Evolutionary conservation across 2,888 invertebrate genomes (phyloP), one percentile per base, ranked within the genome.

Genomic region (Podabrus alpinus): DNA sequence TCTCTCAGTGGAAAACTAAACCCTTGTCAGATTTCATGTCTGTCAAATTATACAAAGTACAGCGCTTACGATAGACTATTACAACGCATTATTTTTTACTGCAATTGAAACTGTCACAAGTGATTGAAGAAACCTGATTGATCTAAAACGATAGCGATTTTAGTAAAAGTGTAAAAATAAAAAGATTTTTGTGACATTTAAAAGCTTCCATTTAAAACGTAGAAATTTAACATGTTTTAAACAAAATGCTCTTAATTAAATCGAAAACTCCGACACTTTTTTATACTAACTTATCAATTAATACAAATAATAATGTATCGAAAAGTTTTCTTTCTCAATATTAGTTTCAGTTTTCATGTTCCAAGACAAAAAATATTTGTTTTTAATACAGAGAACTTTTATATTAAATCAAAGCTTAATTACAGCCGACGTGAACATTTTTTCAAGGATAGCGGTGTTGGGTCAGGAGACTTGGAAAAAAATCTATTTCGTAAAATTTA

Each of bases 101-200:
- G 67, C 75, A 75, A 75, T 75, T 72, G 69, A 72, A 75, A 75
- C 72, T 72, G 75, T 75, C 75, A 70, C 69, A 70, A 61, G 69
- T 75, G 75, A 75, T 75, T 72, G 75, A 75, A 72, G 75, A 66
- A 69, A 66, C 66, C 71, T 61, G 45, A 74, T 67, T 71, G 74
- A 74, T 71, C 68, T 71, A 15, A 25, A 64, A 68, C 71, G 29
- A 45, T n/a, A 68, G 68, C 71, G 61, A 74, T 71, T 74, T 71
- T 71, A 15, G 60, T 45, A n/a, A 45, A 45, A 45, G 29, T 45
- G 29, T 13, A 45, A 45, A 29, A 45, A 45, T 45, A 45, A 45
- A 45, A 45, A 45, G 29, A 45, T 45, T 45, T 45, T 45, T 45
- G 29, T 45, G 29, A 45, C 29, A 45, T 45, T 45, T 45, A n/a